phyloP scores from a whole-genome alignment of 1,140 invertebrate species.

The Hesperophylax magnus region DNA sequence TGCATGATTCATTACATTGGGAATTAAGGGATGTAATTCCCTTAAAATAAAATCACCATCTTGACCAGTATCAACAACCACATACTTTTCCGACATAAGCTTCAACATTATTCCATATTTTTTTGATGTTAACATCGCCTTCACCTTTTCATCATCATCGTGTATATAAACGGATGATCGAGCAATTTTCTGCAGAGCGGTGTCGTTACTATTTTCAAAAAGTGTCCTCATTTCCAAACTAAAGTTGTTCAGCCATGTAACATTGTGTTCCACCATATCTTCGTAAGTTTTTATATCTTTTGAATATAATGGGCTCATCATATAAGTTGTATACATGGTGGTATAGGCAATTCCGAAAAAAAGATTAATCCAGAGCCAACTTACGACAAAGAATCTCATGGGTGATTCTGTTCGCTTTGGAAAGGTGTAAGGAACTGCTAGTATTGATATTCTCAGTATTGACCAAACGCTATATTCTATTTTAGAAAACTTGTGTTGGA shows the following conservation, averaged over 20 bases:
- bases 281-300: slow-evolving; percentile 9
- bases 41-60: slow-evolving; percentile 1
- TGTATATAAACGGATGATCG: background rate
- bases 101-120: slow-evolving; percentile 23
- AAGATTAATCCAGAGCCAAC: slow-evolving; percentile 15
- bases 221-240: background rate
- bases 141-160: background rate
- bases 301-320: slow-evolving; percentile 27
- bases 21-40: slow-evolving; percentile 23
- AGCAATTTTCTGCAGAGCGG: background rate
- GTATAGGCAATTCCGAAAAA: slow-evolving; percentile 27
- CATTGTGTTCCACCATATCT: slow-evolving; percentile 20
- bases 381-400: slow-evolving; percentile 11
- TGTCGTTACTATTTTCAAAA: slow-evolving; percentile 13
- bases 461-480: slow-evolving; percentile 21
- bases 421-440: slow-evolving; percentile 17
- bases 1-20: background rate
- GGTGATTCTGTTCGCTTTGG: slow-evolving; percentile 11
- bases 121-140: background rate
- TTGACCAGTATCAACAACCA: background rate
- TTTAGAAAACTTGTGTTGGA: background rate
- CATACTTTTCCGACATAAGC: slow-evolving; percentile 22
- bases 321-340: slow-evolving; percentile 24
- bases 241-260: slow-evolving; percentile 29
- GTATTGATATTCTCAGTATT: slow-evolving; percentile 15